phyloP scores from a whole-genome alignment of 2,113 vertebrate species.

The Panurus biarmicus region DNA sequence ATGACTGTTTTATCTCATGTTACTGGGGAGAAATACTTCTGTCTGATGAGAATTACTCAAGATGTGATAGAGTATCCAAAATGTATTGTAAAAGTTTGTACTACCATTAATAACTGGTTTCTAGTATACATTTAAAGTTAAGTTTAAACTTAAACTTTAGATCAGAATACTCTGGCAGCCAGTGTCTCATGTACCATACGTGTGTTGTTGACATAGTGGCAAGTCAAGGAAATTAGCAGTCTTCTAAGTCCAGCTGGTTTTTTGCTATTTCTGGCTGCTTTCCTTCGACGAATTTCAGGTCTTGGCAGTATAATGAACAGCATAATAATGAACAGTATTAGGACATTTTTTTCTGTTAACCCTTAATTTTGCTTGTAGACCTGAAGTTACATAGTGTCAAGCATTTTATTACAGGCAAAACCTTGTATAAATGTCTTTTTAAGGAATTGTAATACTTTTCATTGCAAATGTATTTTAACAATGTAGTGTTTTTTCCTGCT shows the following conservation, averaged over 20 bases:
- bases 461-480: neutral
- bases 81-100: neutral
- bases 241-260: slow-evolving; percentile 54
- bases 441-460: neutral
- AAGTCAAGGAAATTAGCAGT: slow-evolving; percentile 52
- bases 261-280: slow-evolving; percentile 56
- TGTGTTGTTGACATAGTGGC: slow-evolving; percentile 44
- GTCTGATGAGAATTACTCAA: neutral
- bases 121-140: neutral
- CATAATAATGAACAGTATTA: slow-evolving; percentile 7
- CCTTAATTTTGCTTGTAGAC: neutral
- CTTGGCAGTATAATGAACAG: slow-evolving; percentile 31
- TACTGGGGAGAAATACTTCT: neutral
- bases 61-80: neutral
- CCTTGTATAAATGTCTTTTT: neutral
- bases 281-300: slow-evolving; percentile 29
- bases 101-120: neutral
- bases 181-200: neutral
- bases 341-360: slow-evolving; percentile 21
- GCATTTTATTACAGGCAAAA: neutral
- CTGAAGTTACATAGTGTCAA: neutral
- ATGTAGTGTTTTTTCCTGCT: neutral
- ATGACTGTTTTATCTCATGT: neutral
- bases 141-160: neutral
- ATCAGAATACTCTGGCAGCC: neutral